These are phyloP conservation scores for Habropoda laboriosa DNA, from an alignment of 1,140 invertebrate genomes.

Conservation along the genomic window DNA sequence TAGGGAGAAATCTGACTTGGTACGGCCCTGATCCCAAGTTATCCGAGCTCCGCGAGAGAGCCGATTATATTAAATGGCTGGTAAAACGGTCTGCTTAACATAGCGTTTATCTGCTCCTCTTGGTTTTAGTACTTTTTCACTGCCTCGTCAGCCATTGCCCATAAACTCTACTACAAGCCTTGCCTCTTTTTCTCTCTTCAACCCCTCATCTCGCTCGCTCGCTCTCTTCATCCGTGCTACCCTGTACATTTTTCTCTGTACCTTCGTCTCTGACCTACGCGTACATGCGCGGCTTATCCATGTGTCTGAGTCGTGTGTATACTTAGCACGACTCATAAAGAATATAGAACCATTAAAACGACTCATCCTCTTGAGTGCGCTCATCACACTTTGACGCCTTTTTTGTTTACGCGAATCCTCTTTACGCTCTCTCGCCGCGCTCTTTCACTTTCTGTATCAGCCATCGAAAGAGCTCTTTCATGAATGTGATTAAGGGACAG, in stretches of 20 bases:
- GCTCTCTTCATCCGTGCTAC: conserved; percentile 35
- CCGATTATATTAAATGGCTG: conserved; percentile 82
- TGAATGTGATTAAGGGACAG: not conserved
- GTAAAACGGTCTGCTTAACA: conserved; percentile 82
- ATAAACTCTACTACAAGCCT: conserved; percentile 75
- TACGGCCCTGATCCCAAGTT: conserved; percentile 67
- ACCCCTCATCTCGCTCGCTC: conserved; percentile 52
- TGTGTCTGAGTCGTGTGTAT: conserved; percentile 22
- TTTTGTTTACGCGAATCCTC: conserved; percentile 57
- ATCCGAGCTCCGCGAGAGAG: conserved; percentile 68
- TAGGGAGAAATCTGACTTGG: conserved; percentile 43
- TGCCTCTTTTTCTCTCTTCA: conserved; percentile 45
- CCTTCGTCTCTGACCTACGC: conserved; percentile 41
- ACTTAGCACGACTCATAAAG: conserved; percentile 54
- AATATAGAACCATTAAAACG: conserved; percentile 63
- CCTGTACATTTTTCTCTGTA: conserved; percentile 55
- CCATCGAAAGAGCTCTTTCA: conserved; percentile 9
- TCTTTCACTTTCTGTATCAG: not conserved
- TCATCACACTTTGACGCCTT: conserved; percentile 60
- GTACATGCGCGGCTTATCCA: conserved; percentile 29
- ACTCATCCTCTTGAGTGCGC: conserved; percentile 55
- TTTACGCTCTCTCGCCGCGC: not conserved
- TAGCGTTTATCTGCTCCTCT: conserved; percentile 81
- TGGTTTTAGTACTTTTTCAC: conserved; percentile 82
- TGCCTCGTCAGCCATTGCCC: conserved; percentile 81